Evolutionary conservation across 2,113 vertebrate species (phyloP).

Genomic region (Ammodytes dubius): DNA sequence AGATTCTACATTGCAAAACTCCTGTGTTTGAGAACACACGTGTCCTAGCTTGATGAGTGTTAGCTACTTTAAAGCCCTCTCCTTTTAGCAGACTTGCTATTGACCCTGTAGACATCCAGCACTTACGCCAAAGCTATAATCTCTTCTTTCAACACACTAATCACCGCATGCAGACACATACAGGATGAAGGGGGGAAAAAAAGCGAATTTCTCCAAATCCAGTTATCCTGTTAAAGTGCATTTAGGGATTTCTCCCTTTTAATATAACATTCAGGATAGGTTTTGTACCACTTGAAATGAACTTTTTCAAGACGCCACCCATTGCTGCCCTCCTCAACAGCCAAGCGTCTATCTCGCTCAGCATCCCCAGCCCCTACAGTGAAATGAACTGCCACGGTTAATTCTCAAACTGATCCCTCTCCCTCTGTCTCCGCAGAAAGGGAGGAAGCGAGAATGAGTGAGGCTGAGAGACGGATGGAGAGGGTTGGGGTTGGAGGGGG

Average conservation of each 20-base stretch:
- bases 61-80: not conserved
- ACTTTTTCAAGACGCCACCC: conserved; percentile 49
- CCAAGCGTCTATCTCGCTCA: conserved; percentile 41
- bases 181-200: not conserved
- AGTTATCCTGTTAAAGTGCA: conserved; percentile 28
- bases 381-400: conserved; percentile 83
- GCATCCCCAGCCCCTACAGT: conserved; percentile 58
- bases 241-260: not conserved
- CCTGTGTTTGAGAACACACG: not conserved
- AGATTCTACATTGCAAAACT: too few species aligned
- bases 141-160: not conserved
- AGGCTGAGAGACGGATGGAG: conserved; percentile 48
- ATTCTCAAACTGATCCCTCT: conserved; percentile 85
- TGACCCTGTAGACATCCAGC: not conserved
- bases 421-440: conserved; percentile 64
- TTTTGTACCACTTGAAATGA: conserved; percentile 47
- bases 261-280: conserved; percentile 29
- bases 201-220: not conserved
- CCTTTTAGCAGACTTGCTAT: not conserved
- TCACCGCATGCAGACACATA: not conserved
- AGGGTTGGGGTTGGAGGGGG: not conserved
- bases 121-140: not conserved
- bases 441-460: conserved; percentile 63
- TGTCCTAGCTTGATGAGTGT: not conserved
- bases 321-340: conserved; percentile 6